Evolutionary conservation across 2,888 invertebrate genomes (phyloP).

Genomic region (Aradus depressus): DNA sequence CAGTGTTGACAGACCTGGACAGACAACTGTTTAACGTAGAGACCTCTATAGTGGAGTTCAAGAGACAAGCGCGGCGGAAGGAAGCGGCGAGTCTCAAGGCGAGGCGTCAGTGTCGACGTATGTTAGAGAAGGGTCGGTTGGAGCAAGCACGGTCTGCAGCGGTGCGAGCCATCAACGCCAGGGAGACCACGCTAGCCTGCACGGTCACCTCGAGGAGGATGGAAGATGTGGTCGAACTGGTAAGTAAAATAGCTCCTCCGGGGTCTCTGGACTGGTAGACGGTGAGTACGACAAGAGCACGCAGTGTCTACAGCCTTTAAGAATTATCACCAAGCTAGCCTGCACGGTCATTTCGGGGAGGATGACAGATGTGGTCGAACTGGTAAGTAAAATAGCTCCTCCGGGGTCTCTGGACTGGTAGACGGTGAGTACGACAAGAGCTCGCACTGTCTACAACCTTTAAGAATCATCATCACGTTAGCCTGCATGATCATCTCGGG

Average conservation of each 20-base stretch:
- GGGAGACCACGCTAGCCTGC: neutral
- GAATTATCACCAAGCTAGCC: neutral
- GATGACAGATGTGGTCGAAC: neutral
- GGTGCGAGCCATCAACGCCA: neutral
- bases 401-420: neutral
- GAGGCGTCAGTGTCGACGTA: neutral
- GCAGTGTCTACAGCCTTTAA: neutral
- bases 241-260: neutral
- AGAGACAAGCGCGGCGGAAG: neutral
- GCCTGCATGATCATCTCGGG: neutral
- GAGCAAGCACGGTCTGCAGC: neutral
- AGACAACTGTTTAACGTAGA: constrained; percentile 1
- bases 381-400: neutral
- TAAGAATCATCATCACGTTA: neutral
- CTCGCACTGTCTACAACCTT: too few relatives aligned
- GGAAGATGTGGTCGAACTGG: neutral
- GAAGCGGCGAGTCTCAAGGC: neutral
- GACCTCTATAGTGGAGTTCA: neutral
- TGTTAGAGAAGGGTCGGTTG: neutral
- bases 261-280: neutral
- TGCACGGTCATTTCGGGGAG: neutral
- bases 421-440: too few relatives aligned
- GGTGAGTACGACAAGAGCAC: too few relatives aligned
- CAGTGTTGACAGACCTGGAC: neutral
- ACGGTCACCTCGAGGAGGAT: neutral